Evolutionary conservation across 1,140 invertebrate species (phyloP).

Genomic region (Mercenaria mercenaria): DNA sequence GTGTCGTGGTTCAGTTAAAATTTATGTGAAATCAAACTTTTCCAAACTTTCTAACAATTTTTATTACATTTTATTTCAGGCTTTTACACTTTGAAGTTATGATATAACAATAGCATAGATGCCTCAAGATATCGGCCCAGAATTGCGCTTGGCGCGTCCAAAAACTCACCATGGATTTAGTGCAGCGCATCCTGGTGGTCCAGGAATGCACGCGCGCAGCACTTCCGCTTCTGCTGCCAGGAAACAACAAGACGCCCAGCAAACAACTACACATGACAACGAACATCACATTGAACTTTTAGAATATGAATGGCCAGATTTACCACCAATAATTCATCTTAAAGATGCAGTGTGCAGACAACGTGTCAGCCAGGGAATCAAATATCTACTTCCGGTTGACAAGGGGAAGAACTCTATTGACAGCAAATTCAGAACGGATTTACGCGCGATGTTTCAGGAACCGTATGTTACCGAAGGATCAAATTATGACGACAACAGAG

Average conservation of each 20-base stretch:
- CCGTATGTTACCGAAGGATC: constrained; percentile 77
- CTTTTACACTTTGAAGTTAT: background rate
- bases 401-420: constrained; percentile 82
- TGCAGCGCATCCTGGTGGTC: background rate
- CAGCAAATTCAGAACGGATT: constrained; percentile 79
- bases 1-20: too few relatives aligned
- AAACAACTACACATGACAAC: constrained; percentile 28
- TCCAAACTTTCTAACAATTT: background rate
- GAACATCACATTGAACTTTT: constrained; percentile 77
- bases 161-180: constrained; percentile 61
- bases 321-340: constrained; percentile 80
- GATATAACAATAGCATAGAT: constrained; percentile 27
- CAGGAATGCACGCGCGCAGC: background rate
- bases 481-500: constrained; percentile 75
- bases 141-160: constrained; percentile 64
- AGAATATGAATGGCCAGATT: constrained; percentile 83
- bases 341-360: constrained; percentile 82
- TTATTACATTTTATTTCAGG: background rate
- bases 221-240: background rate
- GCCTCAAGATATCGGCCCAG: constrained; percentile 72
- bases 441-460: constrained; percentile 83
- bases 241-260: background rate
- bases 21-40: too few relatives aligned
- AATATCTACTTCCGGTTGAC: constrained; percentile 82
- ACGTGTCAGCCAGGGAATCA: constrained; percentile 80